Percentiles rank a stretch among this genome's conserved stretches.
phyloP scores from a whole-genome alignment of 2,113 vertebrate species.

The Nycticebus coucang region DNA sequence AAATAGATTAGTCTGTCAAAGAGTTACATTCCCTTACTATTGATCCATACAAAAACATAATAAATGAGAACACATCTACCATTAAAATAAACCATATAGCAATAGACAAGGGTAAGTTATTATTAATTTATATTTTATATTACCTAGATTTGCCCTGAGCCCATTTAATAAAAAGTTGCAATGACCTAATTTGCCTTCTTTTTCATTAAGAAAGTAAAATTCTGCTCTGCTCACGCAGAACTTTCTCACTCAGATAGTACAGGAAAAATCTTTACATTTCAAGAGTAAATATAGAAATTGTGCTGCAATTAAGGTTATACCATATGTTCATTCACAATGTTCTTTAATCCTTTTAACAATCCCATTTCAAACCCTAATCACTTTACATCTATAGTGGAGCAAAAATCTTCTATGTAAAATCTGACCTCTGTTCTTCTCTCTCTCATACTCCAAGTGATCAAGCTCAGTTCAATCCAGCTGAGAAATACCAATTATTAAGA shows the following conservation, averaged over 20 bases:
- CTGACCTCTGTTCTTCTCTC: background rate
- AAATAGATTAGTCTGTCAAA: conserved; percentile 33
- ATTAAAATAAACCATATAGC: background rate
- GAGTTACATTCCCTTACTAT: background rate
- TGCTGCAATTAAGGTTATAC: background rate
- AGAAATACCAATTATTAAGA: conserved; percentile 49
- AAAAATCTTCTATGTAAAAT: conserved; percentile 35
- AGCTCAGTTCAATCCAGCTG: background rate
- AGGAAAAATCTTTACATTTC: background rate
- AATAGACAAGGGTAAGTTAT: background rate
- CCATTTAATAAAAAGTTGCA: background rate
- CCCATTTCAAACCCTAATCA: background rate
- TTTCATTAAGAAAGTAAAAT: background rate
- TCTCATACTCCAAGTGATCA: background rate
- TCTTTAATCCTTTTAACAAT: background rate
- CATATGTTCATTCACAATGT: background rate
- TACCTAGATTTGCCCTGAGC: background rate
- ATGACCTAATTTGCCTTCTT: conserved; percentile 1
- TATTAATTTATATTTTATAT: conserved; percentile 5
- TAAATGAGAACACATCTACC: conserved; percentile 30
- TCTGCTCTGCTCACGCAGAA: background rate
- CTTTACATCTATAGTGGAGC: background rate
- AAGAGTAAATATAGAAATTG: background rate
- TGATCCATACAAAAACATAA: conserved; percentile 30
- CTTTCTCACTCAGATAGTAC: background rate